Conservation (phyloP, 2,888 invertebrate species). For the Sesia bembeciformis region DNA sequence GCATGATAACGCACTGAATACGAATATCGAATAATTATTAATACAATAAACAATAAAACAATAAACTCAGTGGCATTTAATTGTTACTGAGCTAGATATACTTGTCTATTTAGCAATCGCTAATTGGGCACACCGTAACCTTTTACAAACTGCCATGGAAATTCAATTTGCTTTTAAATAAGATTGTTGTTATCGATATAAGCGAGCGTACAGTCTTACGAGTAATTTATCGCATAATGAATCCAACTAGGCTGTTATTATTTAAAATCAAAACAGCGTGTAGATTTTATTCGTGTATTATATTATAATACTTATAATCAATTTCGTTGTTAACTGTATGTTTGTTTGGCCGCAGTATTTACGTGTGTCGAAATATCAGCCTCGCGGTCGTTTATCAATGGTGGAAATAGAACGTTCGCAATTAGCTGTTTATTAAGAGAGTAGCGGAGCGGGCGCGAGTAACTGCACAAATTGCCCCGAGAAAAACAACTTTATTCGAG, state of each 20-base stretch:
- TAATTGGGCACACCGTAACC: conserved; percentile 28
- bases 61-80: neutral
- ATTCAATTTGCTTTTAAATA: conserved; percentile 22
- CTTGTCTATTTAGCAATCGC: conserved; percentile 25
- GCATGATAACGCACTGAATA: too few species aligned
- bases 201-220: conserved; percentile 1
- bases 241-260: too few species aligned
- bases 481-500: conserved; percentile 33
- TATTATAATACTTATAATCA: conserved; percentile 10
- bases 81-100: neutral
- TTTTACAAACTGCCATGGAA: conserved; percentile 18
- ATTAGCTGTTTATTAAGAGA: conserved; percentile 24
- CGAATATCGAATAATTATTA: too few species aligned
- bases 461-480: conserved; percentile 20
- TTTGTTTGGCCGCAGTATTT: conserved; percentile 5
- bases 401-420: conserved; percentile 23
- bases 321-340: conserved; percentile 21
- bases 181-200: conserved; percentile 21
- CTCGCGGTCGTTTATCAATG: conserved; percentile 15
- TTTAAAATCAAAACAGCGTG: too few species aligned
- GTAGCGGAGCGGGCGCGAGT: conserved; percentile 14
- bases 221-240: too few species aligned
- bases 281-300: too few species aligned
- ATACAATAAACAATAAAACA: too few species aligned
- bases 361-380: conserved; percentile 16